Conservation (phyloP, 2,888 invertebrate species). For the Leptothorax acervorum region DNA sequence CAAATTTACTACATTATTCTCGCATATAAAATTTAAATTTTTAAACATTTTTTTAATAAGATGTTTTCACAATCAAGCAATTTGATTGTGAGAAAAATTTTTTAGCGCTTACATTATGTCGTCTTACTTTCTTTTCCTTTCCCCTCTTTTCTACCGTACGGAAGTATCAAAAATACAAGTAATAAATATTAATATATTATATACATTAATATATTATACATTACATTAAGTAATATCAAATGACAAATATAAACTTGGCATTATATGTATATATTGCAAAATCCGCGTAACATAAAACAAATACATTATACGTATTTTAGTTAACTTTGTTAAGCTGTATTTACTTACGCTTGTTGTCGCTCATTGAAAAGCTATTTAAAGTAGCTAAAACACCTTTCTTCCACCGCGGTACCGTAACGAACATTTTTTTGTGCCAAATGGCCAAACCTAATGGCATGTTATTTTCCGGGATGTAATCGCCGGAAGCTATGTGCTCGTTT, state of each 20-base stretch:
- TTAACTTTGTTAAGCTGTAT: background rate
- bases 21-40: no score
- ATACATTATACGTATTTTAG: background rate
- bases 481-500: constrained; percentile 85
- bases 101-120: no score
- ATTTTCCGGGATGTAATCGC: constrained; percentile 89
- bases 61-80: no score
- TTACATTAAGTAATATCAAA: background rate
- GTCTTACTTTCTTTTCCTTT: no score
- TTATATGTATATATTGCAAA: background rate
- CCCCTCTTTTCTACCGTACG: no score
- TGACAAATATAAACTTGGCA: background rate
- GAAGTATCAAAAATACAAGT: no score
- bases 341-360: constrained; percentile 60
- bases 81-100: no score
- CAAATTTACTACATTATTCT: background rate
- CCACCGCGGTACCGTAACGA: constrained; percentile 91
- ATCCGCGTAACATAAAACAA: background rate
- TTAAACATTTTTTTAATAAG: no score
- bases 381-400: constrained; percentile 88
- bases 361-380: constrained; percentile 87
- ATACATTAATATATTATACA: no score
- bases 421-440: constrained; percentile 89
- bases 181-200: no score
- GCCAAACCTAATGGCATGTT: constrained; percentile 90